Evolutionary conservation across 2,113 vertebrate species (phyloP).

Genomic region (Xiphophorus hellerii): DNA sequence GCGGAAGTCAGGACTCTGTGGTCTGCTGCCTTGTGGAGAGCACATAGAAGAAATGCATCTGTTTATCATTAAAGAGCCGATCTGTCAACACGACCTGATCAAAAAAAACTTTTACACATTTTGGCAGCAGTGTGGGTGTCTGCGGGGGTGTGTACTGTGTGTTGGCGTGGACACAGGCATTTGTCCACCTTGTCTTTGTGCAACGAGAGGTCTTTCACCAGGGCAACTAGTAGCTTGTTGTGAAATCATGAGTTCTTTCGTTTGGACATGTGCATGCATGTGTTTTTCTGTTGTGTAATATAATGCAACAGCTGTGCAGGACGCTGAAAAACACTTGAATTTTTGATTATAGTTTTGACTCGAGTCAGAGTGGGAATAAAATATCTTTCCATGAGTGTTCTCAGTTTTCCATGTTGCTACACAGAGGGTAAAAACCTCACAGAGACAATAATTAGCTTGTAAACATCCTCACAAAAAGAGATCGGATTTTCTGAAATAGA

Average conservation of each 20-base stretch:
- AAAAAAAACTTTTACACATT: conserved; percentile 68
- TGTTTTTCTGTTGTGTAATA: conserved; percentile 20
- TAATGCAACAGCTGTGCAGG: neutral
- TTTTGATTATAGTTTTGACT: neutral
- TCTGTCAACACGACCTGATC: conserved; percentile 77
- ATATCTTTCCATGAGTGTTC: conserved; percentile 2
- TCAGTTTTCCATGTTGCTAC: neutral
- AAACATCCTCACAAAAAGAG: neutral
- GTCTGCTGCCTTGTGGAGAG: conserved; percentile 25
- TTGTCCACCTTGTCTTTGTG: conserved; percentile 36
- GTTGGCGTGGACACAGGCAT: conserved; percentile 19
- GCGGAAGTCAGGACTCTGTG: conserved; percentile 47
- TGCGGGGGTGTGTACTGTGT: neutral
- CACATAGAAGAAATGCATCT: conserved; percentile 45
- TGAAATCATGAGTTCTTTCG: conserved; percentile 39
- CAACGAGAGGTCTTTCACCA: conserved; percentile 37
- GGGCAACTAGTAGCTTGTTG: conserved; percentile 40
- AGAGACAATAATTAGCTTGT: neutral
- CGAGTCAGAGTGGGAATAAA: neutral
- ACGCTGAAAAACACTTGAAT: neutral
- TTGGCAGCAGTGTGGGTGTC: conserved; percentile 45
- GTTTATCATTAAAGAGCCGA: conserved; percentile 62
- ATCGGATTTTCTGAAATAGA: neutral
- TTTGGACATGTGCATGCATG: conserved; percentile 3
- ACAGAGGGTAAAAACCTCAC: neutral